phyloP scores from a whole-genome alignment of 92 coral and sea anemone species.

The Zoanthus solanderi region DNA sequence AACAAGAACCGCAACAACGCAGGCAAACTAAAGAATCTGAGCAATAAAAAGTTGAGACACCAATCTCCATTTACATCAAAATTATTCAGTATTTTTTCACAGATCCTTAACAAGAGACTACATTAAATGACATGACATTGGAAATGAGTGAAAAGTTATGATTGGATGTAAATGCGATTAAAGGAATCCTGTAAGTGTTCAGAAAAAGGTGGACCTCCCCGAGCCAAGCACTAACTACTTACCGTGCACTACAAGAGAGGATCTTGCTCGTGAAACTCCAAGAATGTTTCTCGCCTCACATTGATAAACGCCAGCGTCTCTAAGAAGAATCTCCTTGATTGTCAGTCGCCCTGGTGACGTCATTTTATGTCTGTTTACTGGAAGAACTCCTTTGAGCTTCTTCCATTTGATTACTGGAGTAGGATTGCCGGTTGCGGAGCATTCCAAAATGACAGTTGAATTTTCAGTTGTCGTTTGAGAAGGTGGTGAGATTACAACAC shows the following conservation, averaged over 20 bases:
- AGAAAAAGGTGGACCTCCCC: background rate
- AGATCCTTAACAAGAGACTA: no score
- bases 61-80: no score
- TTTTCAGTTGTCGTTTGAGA: background rate
- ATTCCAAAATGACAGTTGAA: background rate
- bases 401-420: conserved; percentile 11
- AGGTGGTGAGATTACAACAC: conserved; percentile 18
- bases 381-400: conserved; percentile 23
- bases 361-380: background rate
- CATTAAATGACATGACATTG: background rate
- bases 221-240: background rate
- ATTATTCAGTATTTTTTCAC: no score
- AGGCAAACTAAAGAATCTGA: no score
- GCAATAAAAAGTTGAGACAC: no score
- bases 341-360: background rate
- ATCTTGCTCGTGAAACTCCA: background rate
- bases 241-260: conserved; percentile 7
- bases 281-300: conserved; percentile 36
- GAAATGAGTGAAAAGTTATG: no score
- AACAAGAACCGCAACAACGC: no score
- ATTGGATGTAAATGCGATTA: background rate
- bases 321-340: background rate
- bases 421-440: conserved; percentile 24
- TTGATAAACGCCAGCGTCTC: background rate
- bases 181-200: background rate